Evolutionary conservation across 2,888 invertebrate species (phyloP).

Genomic region (Lasius fuliginosus): DNA sequence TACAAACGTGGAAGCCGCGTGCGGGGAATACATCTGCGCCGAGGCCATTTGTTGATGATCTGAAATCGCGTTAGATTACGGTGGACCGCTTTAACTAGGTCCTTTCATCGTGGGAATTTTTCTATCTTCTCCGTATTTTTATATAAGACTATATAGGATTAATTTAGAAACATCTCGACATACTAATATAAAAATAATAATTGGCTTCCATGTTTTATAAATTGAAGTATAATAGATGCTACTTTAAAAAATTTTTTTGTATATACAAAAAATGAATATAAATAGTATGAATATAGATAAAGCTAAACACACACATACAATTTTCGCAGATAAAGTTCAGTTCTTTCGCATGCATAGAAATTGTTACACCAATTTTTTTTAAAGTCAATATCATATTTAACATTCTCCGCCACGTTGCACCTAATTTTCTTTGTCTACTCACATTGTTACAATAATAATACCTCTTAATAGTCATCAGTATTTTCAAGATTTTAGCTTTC

Average conservation of each 20-base stretch:
- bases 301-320: too few relatives aligned
- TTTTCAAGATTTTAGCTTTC: too few relatives aligned
- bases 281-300: too few relatives aligned
- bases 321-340: too few relatives aligned
- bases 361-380: too few relatives aligned
- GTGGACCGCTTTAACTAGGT: too few relatives aligned
- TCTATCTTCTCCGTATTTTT: not conserved
- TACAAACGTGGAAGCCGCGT: constrained; percentile 33
- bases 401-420: too few relatives aligned
- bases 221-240: not conserved
- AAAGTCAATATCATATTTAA: too few relatives aligned
- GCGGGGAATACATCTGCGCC: constrained; percentile 17
- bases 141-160: not conserved
- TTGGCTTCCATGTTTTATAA: not conserved
- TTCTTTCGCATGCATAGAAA: too few relatives aligned
- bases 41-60: constrained; percentile 30
- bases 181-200: not conserved
- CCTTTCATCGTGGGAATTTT: constrained; percentile 28
- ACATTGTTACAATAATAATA: too few relatives aligned
- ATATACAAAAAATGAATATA: not conserved
- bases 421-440: too few relatives aligned
- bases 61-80: constrained; percentile 18
- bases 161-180: not conserved
- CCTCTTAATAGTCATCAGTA: too few relatives aligned
- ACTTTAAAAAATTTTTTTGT: not conserved